Evolutionary conservation across 2,888 invertebrate genomes (phyloP), one percentile per base, ranked within the genome.

Genomic region (Pharmacophagus antenor): DNA sequence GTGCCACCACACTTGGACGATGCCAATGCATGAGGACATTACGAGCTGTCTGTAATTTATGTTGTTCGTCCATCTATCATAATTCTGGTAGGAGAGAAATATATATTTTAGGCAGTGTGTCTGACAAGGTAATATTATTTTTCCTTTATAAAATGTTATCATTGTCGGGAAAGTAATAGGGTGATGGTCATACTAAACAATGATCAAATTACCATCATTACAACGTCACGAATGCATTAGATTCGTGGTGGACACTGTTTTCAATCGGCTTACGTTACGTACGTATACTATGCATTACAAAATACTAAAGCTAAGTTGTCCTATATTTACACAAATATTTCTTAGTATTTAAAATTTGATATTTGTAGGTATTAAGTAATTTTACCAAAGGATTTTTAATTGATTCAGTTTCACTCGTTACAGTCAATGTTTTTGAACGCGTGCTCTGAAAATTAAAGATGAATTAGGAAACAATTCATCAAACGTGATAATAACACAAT

Each of bases 1-100:
- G 47, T 88, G 86, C 86, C 88, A 88, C 82, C 87, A 88, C 1
- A 89, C 63, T 66, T 90, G 90, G 18, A 81, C 68, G 12, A 88
- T 79, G 7, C 90, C 83, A 57, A 88, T 73, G 66, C 88, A 85
- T 0, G 88, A 83, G 0, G 89, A 87, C 5, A 83, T 64, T 0
- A 90, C 83, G 0, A 90, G 74, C 48, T 89, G 88, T 0, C 85
- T 81, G 68, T 90, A 90, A 42, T 70, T 81, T 63, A 90, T 89
- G 67, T 86, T 87, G 73, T 88, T 82, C 2, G 84, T 83, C 89
- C 89, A 90, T 62, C 89, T 70, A 65, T 89, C 89, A 62, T 71
- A 61, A 0, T 79, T 62, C 89, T 89, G 71, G 1, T 47, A 59
- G 62, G 23, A 15, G 8, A 15, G 15, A 42, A 22, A 55, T 21